These are phyloP conservation scores for Exocentrus adspersus DNA, from an alignment of 2,888 invertebrate genomes.

Conservation along the genomic window DNA sequence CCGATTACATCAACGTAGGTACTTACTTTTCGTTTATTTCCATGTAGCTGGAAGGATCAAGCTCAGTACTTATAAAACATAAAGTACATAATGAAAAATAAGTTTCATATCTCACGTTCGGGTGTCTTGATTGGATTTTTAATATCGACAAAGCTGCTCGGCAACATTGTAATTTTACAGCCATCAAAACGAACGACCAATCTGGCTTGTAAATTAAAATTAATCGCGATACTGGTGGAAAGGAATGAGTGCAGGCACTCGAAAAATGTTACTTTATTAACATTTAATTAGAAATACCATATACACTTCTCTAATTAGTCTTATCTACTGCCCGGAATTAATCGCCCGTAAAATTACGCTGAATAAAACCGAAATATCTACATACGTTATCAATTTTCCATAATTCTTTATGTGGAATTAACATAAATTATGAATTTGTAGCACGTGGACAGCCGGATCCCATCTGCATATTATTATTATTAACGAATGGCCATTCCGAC, in stretches of 20 bases:
- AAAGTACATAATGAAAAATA: constrained; percentile 7
- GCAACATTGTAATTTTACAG: constrained; percentile 3
- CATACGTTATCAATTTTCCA: constrained; percentile 9
- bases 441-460: constrained; percentile 20
- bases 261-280: too few relatives aligned
- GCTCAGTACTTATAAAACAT: too few relatives aligned
- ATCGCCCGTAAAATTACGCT: neutral
- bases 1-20: neutral
- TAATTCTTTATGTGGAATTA: constrained; percentile 16
- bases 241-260: too few relatives aligned
- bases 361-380: constrained; percentile 17
- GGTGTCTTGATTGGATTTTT: constrained; percentile 9
- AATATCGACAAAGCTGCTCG: neutral
- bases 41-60: too few relatives aligned
- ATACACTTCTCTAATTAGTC: neutral
- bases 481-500: constrained; percentile 8
- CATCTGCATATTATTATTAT: constrained; percentile 26
- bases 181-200: neutral
- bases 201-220: neutral
- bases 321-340: neutral
- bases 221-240: too few relatives aligned
- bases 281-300: too few relatives aligned
- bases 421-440: constrained; percentile 24
- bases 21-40: too few relatives aligned
- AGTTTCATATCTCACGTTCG: constrained; percentile 26